Conservation (phyloP, 1,140 invertebrate species). For the Leptinotarsa undecemlineata region DNA sequence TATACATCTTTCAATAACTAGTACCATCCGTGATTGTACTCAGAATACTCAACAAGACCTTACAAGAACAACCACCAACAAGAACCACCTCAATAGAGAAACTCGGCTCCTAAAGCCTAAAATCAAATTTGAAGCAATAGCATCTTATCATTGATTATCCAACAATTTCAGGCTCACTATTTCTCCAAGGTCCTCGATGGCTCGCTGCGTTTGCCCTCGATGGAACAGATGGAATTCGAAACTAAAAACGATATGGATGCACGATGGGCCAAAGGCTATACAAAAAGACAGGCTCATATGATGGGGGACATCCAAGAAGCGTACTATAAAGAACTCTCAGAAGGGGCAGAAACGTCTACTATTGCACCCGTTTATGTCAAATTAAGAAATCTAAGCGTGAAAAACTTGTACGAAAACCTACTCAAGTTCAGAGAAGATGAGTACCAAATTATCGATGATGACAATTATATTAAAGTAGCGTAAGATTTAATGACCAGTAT, state of each 20-base stretch:
- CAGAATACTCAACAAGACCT: too few species aligned
- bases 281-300: conserved; percentile 63
- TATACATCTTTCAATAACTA: too few species aligned
- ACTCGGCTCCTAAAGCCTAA: background rate
- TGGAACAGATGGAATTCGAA: conserved; percentile 65
- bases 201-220: conserved; percentile 57
- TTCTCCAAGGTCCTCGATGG: conserved; percentile 62
- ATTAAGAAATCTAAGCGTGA: conserved; percentile 49
- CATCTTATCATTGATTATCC: background rate
- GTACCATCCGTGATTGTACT: too few species aligned
- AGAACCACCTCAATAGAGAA: too few species aligned
- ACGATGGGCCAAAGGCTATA: conserved; percentile 56
- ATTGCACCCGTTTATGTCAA: conserved; percentile 61
- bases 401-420: conserved; percentile 48
- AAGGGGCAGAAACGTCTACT: conserved; percentile 57
- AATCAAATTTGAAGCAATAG: background rate
- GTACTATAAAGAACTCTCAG: conserved; percentile 66
- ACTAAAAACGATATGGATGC: conserved; percentile 59
- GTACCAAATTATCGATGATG: conserved; percentile 50
- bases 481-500: too few species aligned
- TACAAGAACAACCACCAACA: too few species aligned
- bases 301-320: conserved; percentile 61
- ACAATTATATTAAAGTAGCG: conserved; percentile 46
- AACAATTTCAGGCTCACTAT: conserved; percentile 58
- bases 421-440: conserved; percentile 50